Conservation (phyloP, 1,140 invertebrate species). For the Saccostrea glomerata region DNA sequence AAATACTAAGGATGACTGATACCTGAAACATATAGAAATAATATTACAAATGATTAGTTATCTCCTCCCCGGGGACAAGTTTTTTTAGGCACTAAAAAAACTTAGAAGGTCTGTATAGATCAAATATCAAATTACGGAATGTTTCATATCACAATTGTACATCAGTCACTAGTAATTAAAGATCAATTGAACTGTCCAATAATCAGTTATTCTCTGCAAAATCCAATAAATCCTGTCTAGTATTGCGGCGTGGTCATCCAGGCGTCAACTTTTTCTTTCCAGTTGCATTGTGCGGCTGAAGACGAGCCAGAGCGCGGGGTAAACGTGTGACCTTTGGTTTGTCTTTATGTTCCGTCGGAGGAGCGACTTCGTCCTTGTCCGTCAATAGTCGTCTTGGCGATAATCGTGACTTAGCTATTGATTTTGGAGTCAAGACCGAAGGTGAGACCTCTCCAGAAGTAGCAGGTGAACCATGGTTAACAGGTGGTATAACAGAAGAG, state of each 20-base stretch:
- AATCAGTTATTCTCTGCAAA: not conserved
- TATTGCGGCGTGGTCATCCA: not conserved
- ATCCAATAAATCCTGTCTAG: not conserved
- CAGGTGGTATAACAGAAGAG: not conserved
- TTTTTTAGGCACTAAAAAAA: not conserved
- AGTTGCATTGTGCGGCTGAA: conserved; percentile 39
- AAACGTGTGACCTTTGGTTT: not conserved
- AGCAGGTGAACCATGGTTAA: no score
- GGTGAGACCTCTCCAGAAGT: no score
- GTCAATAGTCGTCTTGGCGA: not conserved
- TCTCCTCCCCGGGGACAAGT: not conserved
- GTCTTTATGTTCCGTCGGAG: conserved; percentile 23
- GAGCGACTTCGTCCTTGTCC: not conserved
- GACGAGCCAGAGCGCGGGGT: conserved; percentile 40
- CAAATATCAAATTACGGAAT: not conserved
- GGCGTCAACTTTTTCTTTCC: not conserved
- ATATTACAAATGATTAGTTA: not conserved
- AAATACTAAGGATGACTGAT: no score
- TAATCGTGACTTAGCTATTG: no score
- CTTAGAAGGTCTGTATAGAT: not conserved
- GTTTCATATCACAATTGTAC: conserved; percentile 11
- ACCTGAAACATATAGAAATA: no score
- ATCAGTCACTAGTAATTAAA: not conserved
- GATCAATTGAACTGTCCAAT: not conserved
- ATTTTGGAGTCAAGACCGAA: no score